Evolutionary conservation across 2,797 vertebrate species (phyloP).

Genomic region (Spondyliosoma cantharus): DNA sequence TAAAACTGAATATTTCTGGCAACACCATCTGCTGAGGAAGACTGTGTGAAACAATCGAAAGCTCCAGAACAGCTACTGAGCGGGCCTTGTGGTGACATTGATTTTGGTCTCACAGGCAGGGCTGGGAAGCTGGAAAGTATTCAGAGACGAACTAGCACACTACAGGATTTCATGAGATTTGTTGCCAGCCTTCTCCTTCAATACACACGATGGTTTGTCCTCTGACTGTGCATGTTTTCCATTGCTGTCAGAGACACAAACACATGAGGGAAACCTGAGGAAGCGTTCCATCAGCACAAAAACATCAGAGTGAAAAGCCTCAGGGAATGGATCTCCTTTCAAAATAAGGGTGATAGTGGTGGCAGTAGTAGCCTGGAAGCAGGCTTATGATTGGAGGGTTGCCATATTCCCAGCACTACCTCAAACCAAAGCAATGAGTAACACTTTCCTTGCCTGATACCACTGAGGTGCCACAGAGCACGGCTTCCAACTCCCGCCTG

Average conservation of each 20-base stretch:
- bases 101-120: not conserved
- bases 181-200: not conserved
- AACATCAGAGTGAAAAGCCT: conserved; percentile 49
- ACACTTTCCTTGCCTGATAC: conserved; percentile 52
- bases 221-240: conserved; percentile 59
- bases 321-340: conserved; percentile 55
- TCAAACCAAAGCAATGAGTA: conserved; percentile 55
- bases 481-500: conserved; percentile 33
- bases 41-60: not conserved
- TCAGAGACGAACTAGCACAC: not conserved
- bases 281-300: conserved; percentile 62
- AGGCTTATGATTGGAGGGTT: conserved; percentile 42
- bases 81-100: not conserved
- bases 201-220: conserved; percentile 32
- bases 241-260: conserved; percentile 44
- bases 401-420: conserved; percentile 51
- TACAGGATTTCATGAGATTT: conserved; percentile 3
- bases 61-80: conserved; percentile 23
- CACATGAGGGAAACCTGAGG: conserved; percentile 52
- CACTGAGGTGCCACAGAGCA: conserved; percentile 33
- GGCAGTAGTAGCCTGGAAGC: conserved; percentile 38
- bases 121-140: not conserved
- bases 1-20: conserved; percentile 10
- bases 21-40: conserved; percentile 24
- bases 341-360: conserved; percentile 71